These are phyloP conservation scores for Nasonia giraulti DNA, from an alignment of 1,140 invertebrate genomes.

Conservation along the genomic window DNA sequence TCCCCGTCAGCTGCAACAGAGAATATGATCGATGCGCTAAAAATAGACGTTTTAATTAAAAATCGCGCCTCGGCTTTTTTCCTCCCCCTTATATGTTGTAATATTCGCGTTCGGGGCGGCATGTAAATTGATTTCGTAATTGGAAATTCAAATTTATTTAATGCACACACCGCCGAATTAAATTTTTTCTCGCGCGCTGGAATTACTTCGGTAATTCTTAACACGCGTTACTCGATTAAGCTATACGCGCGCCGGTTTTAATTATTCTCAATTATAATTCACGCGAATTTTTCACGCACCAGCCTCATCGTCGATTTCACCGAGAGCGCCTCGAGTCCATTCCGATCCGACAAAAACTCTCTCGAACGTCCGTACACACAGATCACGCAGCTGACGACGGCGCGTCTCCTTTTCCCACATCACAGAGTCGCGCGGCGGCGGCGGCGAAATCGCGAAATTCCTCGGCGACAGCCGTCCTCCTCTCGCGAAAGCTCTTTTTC, in stretches of 20 bases:
- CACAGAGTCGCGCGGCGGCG: not conserved
- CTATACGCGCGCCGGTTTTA: no score
- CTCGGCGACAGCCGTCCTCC: not conserved
- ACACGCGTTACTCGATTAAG: no score
- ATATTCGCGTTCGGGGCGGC: no score
- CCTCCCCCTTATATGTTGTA: not conserved
- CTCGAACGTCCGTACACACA: no score
- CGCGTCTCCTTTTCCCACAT: not conserved
- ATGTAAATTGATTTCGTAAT: not conserved
- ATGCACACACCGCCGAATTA: not conserved
- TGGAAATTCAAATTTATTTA: not conserved
- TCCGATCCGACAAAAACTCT: not conserved
- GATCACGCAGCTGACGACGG: not conserved
- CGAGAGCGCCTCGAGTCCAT: not conserved
- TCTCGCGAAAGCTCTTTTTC: not conserved
- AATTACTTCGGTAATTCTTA: no score
- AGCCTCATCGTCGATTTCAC: no score
- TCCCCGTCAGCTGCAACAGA: no score
- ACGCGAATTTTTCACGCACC: no score
- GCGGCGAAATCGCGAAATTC: constrained; percentile 25
- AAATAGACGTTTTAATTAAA: no score
- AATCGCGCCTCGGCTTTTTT: no score
- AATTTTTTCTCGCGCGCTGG: not conserved
- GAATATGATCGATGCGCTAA: no score
- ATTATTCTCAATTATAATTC: no score